Conservation (phyloP, 2,113 vertebrate species). For the Melospiza melodia region DNA sequence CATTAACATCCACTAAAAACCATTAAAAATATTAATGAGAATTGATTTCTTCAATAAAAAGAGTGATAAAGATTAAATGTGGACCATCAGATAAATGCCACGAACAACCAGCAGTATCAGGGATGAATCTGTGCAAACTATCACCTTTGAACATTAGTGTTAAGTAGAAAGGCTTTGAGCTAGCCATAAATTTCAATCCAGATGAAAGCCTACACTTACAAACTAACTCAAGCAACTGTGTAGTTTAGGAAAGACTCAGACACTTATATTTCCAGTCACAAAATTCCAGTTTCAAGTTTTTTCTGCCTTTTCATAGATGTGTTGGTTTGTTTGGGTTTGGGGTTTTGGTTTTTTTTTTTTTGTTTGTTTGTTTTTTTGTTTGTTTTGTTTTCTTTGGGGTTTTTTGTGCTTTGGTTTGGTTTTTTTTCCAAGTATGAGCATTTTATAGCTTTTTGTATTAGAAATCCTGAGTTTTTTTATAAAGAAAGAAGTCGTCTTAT, state of each 20-base stretch:
- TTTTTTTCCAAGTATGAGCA: not conserved
- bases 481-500: not conserved
- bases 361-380: not conserved
- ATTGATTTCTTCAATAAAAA: conserved; percentile 16
- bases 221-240: not conserved
- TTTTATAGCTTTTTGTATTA: not conserved
- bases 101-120: not conserved
- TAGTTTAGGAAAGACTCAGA: not conserved
- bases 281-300: not conserved
- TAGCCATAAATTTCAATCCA: not conserved
- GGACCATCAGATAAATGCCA: not conserved
- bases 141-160: not conserved
- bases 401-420: not conserved
- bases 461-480: not conserved
- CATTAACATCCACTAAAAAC: not conserved
- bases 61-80: not conserved
- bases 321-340: not conserved
- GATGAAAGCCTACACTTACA: not conserved
- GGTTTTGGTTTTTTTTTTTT: not conserved
- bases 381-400: not conserved
- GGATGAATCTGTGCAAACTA: not conserved
- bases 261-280: not conserved
- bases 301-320: not conserved
- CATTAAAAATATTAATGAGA: not conserved
- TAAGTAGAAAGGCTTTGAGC: not conserved